Percentiles rank a stretch among this genome's conserved stretches.
Evolutionary conservation across 2,888 invertebrate species (phyloP).

Genomic region (Drosophila aldrichi): DNA sequence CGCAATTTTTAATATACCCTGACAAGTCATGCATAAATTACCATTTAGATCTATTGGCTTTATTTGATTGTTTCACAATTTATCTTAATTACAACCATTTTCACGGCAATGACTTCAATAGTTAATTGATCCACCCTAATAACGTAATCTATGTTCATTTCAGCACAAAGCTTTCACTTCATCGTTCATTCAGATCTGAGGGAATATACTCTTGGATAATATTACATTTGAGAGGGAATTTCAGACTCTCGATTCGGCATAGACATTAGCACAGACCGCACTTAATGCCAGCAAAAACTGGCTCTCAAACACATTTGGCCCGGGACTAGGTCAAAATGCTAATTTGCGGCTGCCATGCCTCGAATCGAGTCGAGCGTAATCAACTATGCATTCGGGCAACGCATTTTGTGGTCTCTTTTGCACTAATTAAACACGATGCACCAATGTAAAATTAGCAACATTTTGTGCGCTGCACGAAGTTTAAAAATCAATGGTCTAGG

Average conservation of each 20-base stretch:
- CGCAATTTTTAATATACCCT: too few relatives aligned
- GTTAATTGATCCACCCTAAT: too few relatives aligned
- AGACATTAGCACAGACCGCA: neutral
- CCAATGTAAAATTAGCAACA: neutral
- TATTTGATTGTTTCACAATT: too few relatives aligned
- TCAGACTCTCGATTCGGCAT: neutral
- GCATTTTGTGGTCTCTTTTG: neutral
- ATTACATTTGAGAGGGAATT: neutral
- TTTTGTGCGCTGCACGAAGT: neutral
- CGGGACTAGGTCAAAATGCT: constrained; percentile 1
- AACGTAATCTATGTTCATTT: too few relatives aligned
- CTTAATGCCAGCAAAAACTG: neutral
- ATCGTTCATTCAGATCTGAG: neutral
- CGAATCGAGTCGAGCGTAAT: neutral
- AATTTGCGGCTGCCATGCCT: neutral
- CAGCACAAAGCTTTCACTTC: too few relatives aligned
- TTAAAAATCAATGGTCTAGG: neutral
- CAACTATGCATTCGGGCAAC: neutral
- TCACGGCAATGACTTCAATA: too few relatives aligned
- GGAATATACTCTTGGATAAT: neutral
- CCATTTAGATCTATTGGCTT: too few relatives aligned
- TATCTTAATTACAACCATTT: too few relatives aligned
- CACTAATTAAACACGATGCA: constrained; percentile 7
- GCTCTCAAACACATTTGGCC: neutral
- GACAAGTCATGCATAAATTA: too few relatives aligned